Evolutionary conservation across 2,113 vertebrate species (phyloP).

Genomic region (Bombycilla garrulus): DNA sequence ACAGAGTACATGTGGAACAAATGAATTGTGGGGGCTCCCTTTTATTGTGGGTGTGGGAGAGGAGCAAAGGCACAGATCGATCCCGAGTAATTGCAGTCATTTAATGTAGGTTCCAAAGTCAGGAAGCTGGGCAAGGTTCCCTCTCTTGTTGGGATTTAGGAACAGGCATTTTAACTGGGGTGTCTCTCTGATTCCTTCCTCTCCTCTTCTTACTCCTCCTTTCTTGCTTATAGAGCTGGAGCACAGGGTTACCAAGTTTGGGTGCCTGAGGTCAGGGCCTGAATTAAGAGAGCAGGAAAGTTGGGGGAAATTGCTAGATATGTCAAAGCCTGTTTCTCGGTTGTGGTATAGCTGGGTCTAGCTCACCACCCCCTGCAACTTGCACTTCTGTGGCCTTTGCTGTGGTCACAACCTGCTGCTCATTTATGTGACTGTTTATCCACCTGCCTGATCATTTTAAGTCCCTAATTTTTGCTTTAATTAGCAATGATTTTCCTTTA

Average conservation of each 20-base stretch:
- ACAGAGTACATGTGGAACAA: not conserved
- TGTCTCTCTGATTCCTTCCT: not conserved
- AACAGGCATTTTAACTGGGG: not conserved
- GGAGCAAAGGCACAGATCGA: not conserved
- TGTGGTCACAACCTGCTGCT: not conserved
- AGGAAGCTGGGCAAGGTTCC: not conserved
- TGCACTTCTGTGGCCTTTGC: not conserved
- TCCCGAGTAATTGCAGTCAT: not conserved
- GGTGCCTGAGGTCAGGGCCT: not conserved
- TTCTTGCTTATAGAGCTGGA: not conserved
- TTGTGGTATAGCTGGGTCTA: not conserved
- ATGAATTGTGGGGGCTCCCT: not conserved
- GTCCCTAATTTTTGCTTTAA: not conserved
- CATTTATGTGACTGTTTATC: not conserved
- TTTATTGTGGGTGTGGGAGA: not conserved
- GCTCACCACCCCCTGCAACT: not conserved
- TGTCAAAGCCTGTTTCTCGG: not conserved
- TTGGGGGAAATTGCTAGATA: not conserved
- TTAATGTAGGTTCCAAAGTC: not conserved
- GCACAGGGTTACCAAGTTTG: not conserved
- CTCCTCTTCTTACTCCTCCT: not conserved
- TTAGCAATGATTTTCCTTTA: not conserved
- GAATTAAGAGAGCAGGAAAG: not conserved
- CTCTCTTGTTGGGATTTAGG: not conserved
- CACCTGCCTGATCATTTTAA: not conserved